Base-by-base conservation (phyloP, 2,113 vertebrate genomes). In the Halcyon senegalensis region DNA sequence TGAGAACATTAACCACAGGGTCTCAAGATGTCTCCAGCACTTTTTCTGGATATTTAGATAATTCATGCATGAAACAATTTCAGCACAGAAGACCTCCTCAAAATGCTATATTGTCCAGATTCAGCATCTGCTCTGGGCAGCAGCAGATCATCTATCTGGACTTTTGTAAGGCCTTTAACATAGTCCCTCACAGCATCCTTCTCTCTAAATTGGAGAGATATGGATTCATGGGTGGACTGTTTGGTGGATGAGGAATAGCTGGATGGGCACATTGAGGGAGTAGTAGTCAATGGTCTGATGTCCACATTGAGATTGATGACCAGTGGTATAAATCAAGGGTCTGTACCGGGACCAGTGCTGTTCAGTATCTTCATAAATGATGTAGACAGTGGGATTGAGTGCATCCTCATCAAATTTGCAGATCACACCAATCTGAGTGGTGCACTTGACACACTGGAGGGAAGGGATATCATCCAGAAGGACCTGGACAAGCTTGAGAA, bases 351-450 rank as follows among this genome's bases (percentile, higher is more conserved):
- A 33, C 30, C 25, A 43, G 13, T 35, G 55, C 35, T 30, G 27
- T 10, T 58, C 30, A 16, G 2, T 39, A 13, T 30, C 27, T 27
- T 23, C 28, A 63, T 31, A 28, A 75, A 7, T 58, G 31, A 27
- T 27, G 23, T 15, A 56, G 24, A 35, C 24, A 46, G 3, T 31
- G 33, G 50, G 31, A 39, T 46, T 0, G 1, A 46, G 12, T 31
- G 20, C 24, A 80, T 27, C 33, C 43, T 69, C 28, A 72, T 43
- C 31, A 76, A 8, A 25, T 43, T 19, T 62, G n/a, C n/a, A 50
- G 41, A 27, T 17, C 10, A 50, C 33, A 48, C 33, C 20, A n/a
- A 35, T 33, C 44, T 48, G 20, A 48, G 31, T 39, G 31, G 10
- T 69, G 55, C 5, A 5, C 46, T 2, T 79, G 30, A 33, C 46